Evolutionary conservation across 2,888 invertebrate genomes (phyloP), one percentile per base, ranked within the genome.

Genomic region (Conchocele bisecta): DNA sequence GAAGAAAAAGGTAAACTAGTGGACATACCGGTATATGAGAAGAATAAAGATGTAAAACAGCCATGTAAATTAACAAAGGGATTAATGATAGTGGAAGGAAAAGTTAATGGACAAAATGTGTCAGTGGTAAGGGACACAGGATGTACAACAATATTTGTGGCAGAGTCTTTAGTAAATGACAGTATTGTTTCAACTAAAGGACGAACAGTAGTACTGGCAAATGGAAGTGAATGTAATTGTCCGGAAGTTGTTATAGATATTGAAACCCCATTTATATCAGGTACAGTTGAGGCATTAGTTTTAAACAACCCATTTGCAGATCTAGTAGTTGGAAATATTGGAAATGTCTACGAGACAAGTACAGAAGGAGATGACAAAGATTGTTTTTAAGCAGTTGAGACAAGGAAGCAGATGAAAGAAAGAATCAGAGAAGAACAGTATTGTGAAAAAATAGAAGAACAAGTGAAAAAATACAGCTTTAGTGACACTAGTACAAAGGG

Each of bases 181-280:
- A 35, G 37, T 35, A 35, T 35, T 11, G 11, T 35, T 13, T 13
- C 11, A 13, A 35, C 11, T 11, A 13, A 11, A 13, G 37, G n/a
- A n/a, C 11, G n/a, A 20, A 22, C 44, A 22, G 33, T 58, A 20
- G 31, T 9, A 7, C 33, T 58, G 22, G 58, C 58, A 13, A 31
- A 58, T 44, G 46, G 58, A 3, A 31, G 17, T n/a, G 15, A 2
- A n/a, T 13, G 24, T 15, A 15, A 20, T 20, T 58, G 58, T 31
- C 29, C 9, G 31, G 46, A 58, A 35, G 15, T 53, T 13, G 20
- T 22, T 22, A 33, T 53, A 31, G 15, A 53, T 6, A 29, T 53
- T n/a, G 53, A 31, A 33, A 53, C 53, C n/a, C 53, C 29, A 5
- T 53, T 33, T 33, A 29, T 53, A 6, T 26, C 26, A 53, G 53